Evolutionary conservation across 1,140 invertebrate genomes (phyloP), one percentile per base, ranked within the genome.

Genomic region (Zaprionus vittiger): DNA sequence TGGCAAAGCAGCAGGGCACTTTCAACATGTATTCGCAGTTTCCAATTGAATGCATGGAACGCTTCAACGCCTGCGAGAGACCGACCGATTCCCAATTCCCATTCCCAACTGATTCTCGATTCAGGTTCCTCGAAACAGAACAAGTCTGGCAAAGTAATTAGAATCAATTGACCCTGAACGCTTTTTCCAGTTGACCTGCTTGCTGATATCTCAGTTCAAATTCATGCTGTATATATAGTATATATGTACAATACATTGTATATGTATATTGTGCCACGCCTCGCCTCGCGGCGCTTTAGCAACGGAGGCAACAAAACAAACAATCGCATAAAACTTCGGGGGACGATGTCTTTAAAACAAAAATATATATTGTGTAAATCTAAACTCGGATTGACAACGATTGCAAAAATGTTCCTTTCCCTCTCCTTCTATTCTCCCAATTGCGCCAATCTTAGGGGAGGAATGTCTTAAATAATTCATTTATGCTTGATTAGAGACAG

Each of bases 111-210:
- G 55, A 38, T 62, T 57, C 26, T 14, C 52, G 61, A 14, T 14
- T 22, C 20, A 41, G 38, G 38, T n/a, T 22, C 9, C 7, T 0
- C 6, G 47, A 5, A 11, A 11, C 20, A 22, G 24, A 69, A 75
- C 73, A 64, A 75, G 61, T 64, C 60, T 44, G 63, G n/a, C 57
- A 73, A 78, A 81, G 79, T 81, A 81, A 81, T 81, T 81, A 81
- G 79, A 81, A 81, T 81, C 79, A 81, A 81, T 81, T 81, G 76
- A 81, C 79, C 76, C 79, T 79, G 71, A 81, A 81, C 79, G 76
- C 76, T 81, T 80, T 80, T 81, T 81, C 76, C 79, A 81, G 62
- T 68, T 79, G 79, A 81, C 79, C 79, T 81, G 59, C 57, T 79
- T 75, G 31, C 61, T 76, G 63, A 79, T 79, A 79, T 65, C 75